Evolutionary conservation across 2,113 vertebrate genomes (phyloP), one percentile per base, ranked within the genome.

Genomic region (Hylia prasina): DNA sequence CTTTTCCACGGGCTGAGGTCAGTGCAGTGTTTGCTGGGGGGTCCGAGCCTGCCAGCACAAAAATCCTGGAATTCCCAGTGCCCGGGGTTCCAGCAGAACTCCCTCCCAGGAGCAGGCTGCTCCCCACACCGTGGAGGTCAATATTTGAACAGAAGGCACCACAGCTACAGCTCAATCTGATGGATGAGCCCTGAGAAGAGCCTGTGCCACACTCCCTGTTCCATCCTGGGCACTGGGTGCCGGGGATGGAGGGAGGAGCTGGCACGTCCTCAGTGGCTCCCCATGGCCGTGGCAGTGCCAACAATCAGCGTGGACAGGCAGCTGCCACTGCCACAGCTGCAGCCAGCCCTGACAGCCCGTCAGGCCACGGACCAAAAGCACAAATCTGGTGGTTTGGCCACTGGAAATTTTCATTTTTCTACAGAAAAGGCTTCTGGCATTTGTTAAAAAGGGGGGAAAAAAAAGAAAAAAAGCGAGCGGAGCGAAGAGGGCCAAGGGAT

Each of bases 331-430:
- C 11, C 50, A 22, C 17, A 39, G 50, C 53, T 31, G 85, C 91
- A 66, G 93, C 79, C 95, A 96, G 11, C 10, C 11, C 87, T 72
- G 2, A 37, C 95, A 93, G 91, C 83, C 87, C 92, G 18, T 70
- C 33, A 91, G 91, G 91, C 91, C 78, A n/a, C 2, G 3, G n/a
- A 57, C 79, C 90, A 82, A 75, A 47, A 63, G 60, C 25, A 15
- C 87, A 61, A 45, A 78, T 50, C 81, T 83, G 81, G 6, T 80
- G 81, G 47, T 75, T 93, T 94, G 88, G 77, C 78, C 78, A 50
- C 78, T 2, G 3, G 57, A 5, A 4, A 7, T 22, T 65, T 45
- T 42, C 22, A 1, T 92, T 92, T 82, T 81, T 35, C 21, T 50
- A 14, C 51, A 73, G 87, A 78, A 93, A 90, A 87, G 31, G n/a